These are phyloP conservation scores for Oxyscelio sp. DNA, from an alignment of 2,888 invertebrate species.

Conservation along the genomic window DNA sequence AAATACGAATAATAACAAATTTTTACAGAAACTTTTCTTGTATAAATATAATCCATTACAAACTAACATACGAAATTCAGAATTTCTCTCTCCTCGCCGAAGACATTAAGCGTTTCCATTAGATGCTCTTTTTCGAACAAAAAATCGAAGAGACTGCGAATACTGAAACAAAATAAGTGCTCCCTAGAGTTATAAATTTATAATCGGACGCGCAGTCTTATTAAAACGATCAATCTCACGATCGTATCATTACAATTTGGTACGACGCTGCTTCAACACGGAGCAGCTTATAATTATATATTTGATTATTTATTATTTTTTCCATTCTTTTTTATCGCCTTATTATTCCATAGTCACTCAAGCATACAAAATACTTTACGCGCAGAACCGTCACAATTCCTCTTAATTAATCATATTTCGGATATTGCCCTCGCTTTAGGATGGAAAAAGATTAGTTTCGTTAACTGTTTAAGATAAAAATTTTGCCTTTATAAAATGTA, in stretches of 20 bases:
- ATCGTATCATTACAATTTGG: slow-evolving; percentile 81
- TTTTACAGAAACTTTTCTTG: slow-evolving; percentile 1
- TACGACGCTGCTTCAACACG: slow-evolving; percentile 77
- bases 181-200: slow-evolving; percentile 82
- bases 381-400: slow-evolving; percentile 62
- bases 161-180: slow-evolving; percentile 75
- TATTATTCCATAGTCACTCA: slow-evolving; percentile 29
- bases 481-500: slow-evolving; percentile 45
- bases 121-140: slow-evolving; percentile 3
- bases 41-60: slow-evolving; percentile 1
- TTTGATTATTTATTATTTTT: neutral
- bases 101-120: neutral
- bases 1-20: slow-evolving; percentile 5
- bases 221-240: slow-evolving; percentile 78
- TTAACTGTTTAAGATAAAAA: slow-evolving; percentile 33
- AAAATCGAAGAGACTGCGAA: slow-evolving; percentile 80
- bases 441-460: slow-evolving; percentile 44
- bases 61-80: neutral
- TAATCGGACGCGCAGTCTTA: slow-evolving; percentile 88
- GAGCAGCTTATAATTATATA: slow-evolving; percentile 27
- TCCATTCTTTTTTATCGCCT: neutral
- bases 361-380: slow-evolving; percentile 60
- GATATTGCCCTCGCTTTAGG: slow-evolving; percentile 57
- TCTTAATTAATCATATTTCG: slow-evolving; percentile 67
- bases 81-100: slow-evolving; percentile 1